Evolutionary conservation across 2,113 vertebrate genomes (phyloP), one percentile per base, ranked within the genome.

Genomic region (Zosterops japonicus): DNA sequence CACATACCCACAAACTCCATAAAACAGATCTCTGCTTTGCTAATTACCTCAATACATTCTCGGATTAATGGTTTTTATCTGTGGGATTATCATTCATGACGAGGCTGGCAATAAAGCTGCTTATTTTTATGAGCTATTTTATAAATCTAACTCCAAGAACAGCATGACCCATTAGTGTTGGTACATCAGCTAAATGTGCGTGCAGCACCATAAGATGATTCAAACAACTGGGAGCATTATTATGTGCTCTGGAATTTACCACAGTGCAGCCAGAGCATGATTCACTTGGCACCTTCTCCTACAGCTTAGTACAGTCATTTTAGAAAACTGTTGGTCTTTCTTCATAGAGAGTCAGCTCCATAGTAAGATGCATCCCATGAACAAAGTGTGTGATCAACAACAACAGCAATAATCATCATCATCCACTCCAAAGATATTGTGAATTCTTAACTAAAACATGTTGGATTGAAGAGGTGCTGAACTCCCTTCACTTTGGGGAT

Each of bases 51-150:
- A 36, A 85, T 76, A 63, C 39, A 56, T 69, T 68, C 35, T 83
- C 69, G 95, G 89, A 87, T 95, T 72, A 95, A 96, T 89, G 63
- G 39, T 89, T 97, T 92, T 74, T 81, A 74, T 79, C 86, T 97
- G 77, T 87, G 87, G 93, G 87, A 82, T 93, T 82, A 90, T 89
- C 52, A 55, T 64, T 95, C 78, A 76, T 71, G 33, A 69, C 64
- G 29, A 90, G 69, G 31, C 79, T 44, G 50, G 84, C 72, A 93
- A 52, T 72, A 68, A 88, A 88, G 80, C 57, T 79, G 35, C 85
- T 97, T 96, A 71, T 64, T 87, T 96, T 93, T 94, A 89, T 81
- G 88, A 96, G 75, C 19, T 53, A 39, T 47, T 55, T 80, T 92
- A 55, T 55, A 89, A 83, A 57, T 80, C 47, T 60, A 67, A 16